Evolutionary conservation across 2,797 vertebrate species (phyloP), one percentile per base, ranked within the genome.

Genomic region (Nannoperca australis): DNA sequence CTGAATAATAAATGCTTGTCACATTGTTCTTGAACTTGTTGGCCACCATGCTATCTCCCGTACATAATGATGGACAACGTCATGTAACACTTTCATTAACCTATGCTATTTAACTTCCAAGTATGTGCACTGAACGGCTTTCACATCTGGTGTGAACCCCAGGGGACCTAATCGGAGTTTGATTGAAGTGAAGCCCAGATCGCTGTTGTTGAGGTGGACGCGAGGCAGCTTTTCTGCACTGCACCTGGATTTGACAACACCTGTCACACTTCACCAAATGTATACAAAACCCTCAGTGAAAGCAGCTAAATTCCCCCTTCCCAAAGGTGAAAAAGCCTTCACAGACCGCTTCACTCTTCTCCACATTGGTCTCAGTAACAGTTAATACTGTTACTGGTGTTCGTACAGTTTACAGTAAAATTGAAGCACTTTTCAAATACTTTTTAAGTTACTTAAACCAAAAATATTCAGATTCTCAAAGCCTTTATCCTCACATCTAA

Each of bases 241-340:
- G 74, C 78, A 86, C 67, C 71, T 88, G 79, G 83, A 78, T 84
- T 80, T 87, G 83, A 89, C 78, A 85, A 81, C 74, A 89, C 80
- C 85, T 88, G 85, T 88, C 85, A 91, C 81, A 86, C 72, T 85
- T 81, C 74, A 82, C 44, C 68, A 65, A 81, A 83, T 30, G 56
- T 22, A 38, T 11, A 78, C 51, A 0, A 7, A 78, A 71, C 36
- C 63, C 77, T 63, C 38, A 22, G 66, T 7, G 64, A 18, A 65
- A 78, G 78, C 56, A 56, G 60, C 15, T 18, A 47, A 30, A 42
- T n/a, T 66, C 24, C 36, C 24, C 45, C 56, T 59, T 30, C 18
- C 54, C 32, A 66, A 27, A 9, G 50, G 66, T 62, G 20, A 42
- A 73, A 78, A 78, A 77, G 0, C 10, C 73, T 69, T 14, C 5